Evolutionary conservation across 2,888 invertebrate species (phyloP).

Genomic region (Chrysodeixis includens): DNA sequence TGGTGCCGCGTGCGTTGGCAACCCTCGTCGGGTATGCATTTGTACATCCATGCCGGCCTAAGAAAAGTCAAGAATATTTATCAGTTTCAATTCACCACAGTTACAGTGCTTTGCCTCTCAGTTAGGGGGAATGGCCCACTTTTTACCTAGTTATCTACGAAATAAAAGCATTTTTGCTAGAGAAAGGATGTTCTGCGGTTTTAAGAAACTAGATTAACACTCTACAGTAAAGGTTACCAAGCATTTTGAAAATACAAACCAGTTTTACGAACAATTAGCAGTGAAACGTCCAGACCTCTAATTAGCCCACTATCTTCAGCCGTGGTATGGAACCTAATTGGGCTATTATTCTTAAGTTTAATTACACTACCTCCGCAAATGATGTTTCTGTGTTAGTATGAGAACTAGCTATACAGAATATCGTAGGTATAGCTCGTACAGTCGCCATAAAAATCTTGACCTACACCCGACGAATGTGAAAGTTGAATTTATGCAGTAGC

Average conservation of each 20-base stretch:
- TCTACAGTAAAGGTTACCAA: neutral
- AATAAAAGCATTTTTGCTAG: too few relatives aligned
- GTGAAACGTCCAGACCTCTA: too few relatives aligned
- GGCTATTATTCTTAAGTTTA: neutral
- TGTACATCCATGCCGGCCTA: slow-evolving; percentile 84
- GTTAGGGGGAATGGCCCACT: too few relatives aligned
- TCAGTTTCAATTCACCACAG: neutral
- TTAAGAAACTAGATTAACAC: neutral
- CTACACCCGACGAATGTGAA: slow-evolving; percentile 7
- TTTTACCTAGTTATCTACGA: too few relatives aligned
- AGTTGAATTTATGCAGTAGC: slow-evolving; percentile 2
- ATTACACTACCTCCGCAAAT: neutral
- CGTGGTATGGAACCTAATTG: neutral
- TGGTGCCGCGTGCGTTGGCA: slow-evolving; percentile 81
- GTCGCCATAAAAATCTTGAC: neutral
- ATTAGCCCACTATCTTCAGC: too few relatives aligned
- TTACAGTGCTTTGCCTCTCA: too few relatives aligned
- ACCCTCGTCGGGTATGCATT: slow-evolving; percentile 75
- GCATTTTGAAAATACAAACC: too few relatives aligned
- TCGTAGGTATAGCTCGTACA: neutral
- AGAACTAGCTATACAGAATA: neutral
- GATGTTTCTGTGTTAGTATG: neutral
- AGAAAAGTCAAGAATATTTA: neutral
- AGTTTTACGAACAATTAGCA: too few relatives aligned
- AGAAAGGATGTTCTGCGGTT: neutral